phyloP scores from a whole-genome alignment of 2,888 invertebrate genomes.

The Heliconius erato region DNA sequence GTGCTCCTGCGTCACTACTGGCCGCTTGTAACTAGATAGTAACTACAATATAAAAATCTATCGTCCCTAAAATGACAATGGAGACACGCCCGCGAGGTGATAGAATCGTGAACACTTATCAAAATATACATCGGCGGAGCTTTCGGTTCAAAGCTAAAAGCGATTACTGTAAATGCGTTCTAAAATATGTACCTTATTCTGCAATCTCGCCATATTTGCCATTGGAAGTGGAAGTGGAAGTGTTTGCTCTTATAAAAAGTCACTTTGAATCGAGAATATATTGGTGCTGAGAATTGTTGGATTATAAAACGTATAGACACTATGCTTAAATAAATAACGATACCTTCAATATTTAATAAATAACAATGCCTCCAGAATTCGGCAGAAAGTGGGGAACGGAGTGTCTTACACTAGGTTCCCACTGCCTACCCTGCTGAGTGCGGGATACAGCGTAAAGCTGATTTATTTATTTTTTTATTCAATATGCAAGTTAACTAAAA shows the following conservation, averaged over 20 bases:
- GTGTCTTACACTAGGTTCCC: too few species aligned
- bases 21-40: too few species aligned
- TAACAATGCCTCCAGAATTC: too few species aligned
- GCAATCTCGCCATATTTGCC: constrained; percentile 25
- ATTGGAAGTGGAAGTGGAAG: background rate
- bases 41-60: background rate
- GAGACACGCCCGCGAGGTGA: constrained; percentile 49
- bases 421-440: too few species aligned
- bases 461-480: too few species aligned
- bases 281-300: background rate
- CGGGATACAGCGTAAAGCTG: too few species aligned
- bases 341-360: too few species aligned
- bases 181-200: constrained; percentile 41
- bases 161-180: constrained; percentile 52
- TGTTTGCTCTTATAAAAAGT: constrained; percentile 26
- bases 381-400: too few species aligned
- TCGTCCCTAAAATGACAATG: constrained; percentile 38
- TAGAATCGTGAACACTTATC: constrained; percentile 55
- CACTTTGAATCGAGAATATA: constrained; percentile 16
- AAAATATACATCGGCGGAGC: constrained; percentile 54
- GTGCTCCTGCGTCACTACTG: too few species aligned
- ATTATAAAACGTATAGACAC: background rate
- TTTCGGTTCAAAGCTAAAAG: constrained; percentile 51
- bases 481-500: background rate
- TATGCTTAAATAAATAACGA: background rate